These are phyloP conservation scores for Philereme transversata DNA, from an alignment of 2,888 invertebrate genomes.

Conservation along the genomic window DNA sequence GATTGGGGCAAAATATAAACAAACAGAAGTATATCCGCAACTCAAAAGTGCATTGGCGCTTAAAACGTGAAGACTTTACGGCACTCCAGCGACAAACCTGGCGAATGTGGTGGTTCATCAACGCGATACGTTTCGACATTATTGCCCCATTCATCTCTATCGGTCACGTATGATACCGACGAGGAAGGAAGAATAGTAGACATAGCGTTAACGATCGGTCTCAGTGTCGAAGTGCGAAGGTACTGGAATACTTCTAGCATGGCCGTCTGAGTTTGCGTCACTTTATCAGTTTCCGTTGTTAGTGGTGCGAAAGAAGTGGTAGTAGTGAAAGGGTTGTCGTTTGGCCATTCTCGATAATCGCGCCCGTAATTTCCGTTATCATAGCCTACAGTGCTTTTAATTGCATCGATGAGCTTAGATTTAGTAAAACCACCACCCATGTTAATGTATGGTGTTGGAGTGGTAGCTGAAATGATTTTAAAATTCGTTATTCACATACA, in stretches of 20 bases:
- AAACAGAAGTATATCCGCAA: slow-evolving; percentile 51
- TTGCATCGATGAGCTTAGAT: slow-evolving; percentile 79
- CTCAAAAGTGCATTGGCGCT: slow-evolving; percentile 73
- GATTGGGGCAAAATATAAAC: slow-evolving; percentile 25
- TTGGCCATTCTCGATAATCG: slow-evolving; percentile 76
- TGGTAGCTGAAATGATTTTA: slow-evolving; percentile 77
- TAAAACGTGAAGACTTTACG: slow-evolving; percentile 64
- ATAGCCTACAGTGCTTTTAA: slow-evolving; percentile 79
- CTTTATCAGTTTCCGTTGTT: slow-evolving; percentile 73
- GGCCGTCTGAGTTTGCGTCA: slow-evolving; percentile 78
- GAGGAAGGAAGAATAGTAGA: slow-evolving; percentile 66
- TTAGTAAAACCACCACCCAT: slow-evolving; percentile 77
- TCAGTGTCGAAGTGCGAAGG: slow-evolving; percentile 76
- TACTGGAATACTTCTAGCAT: slow-evolving; percentile 82
- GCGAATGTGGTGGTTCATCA: slow-evolving; percentile 80
- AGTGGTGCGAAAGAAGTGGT: slow-evolving; percentile 74
- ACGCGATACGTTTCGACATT: slow-evolving; percentile 79
- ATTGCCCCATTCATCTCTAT: slow-evolving; percentile 79
- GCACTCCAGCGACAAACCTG: slow-evolving; percentile 82
- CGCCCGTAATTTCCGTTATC: slow-evolving; percentile 69
- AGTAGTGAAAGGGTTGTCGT: slow-evolving; percentile 80
- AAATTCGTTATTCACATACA: slow-evolving; percentile 65
- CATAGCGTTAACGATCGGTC: slow-evolving; percentile 73
- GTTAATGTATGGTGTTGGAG: slow-evolving; percentile 74
- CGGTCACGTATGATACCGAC: slow-evolving; percentile 63